Evolutionary conservation across 2,797 vertebrate species (phyloP).

Genomic region (Eleutherodactylus coqui): DNA sequence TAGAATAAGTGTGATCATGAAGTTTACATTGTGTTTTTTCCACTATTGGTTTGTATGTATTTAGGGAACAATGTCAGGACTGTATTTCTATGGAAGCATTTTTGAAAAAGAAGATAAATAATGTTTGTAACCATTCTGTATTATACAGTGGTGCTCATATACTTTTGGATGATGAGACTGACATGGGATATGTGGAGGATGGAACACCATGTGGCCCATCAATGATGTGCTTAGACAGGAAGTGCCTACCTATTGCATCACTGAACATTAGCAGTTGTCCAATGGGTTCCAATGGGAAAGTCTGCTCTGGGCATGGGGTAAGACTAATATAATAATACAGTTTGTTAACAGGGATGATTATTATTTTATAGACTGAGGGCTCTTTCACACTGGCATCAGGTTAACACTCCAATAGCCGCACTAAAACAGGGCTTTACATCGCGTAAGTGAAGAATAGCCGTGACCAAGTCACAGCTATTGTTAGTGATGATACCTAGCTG

Average conservation of each 20-base stretch:
- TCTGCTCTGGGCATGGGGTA: slow-evolving; percentile 97
- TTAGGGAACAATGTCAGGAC: not conserved
- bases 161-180: slow-evolving; percentile 94
- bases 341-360: not conserved
- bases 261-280: slow-evolving; percentile 97
- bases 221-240: slow-evolving; percentile 99
- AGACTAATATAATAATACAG: slow-evolving; percentile 67
- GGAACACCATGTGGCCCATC: slow-evolving; percentile 96
- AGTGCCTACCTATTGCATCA: slow-evolving; percentile 96
- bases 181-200: slow-evolving; percentile 97
- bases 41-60: not conserved
- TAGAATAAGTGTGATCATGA: not conserved
- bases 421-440: no score
- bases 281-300: slow-evolving; percentile 87
- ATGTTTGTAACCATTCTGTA: slow-evolving; percentile 1
- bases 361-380: not conserved
- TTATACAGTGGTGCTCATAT: slow-evolving; percentile 90
- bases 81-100: not conserved
- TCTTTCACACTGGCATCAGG: no score
- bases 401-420: no score
- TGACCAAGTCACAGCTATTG: no score
- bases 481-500: no score
- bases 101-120: not conserved
- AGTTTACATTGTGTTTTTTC: not conserved
- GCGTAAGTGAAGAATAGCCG: no score